Evolutionary conservation across 2,888 invertebrate species (phyloP).

Genomic region (Xestia c-nigrum): DNA sequence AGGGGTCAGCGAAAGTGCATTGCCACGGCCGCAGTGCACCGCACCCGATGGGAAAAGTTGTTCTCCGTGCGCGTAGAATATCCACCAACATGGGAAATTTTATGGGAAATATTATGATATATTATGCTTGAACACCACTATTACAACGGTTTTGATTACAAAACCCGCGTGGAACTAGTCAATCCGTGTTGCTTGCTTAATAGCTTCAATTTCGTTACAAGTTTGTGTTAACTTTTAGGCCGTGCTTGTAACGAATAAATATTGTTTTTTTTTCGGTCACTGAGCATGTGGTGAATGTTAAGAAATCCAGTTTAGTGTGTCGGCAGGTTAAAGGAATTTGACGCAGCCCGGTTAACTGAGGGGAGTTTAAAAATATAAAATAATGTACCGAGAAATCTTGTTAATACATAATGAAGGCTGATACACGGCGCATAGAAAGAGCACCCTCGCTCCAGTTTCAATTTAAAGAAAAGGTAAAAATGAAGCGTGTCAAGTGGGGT

Average conservation of each 20-base stretch:
- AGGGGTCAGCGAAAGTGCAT: conserved; percentile 91
- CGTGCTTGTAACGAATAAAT: conserved; percentile 12
- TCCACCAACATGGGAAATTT: conserved; percentile 80
- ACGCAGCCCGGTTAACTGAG: conserved; percentile 19
- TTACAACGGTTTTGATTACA: conserved; percentile 59
- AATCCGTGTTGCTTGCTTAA: conserved; percentile 23
- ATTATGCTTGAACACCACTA: conserved; percentile 56
- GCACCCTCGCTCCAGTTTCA: conserved; percentile 83
- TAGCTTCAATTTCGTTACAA: conserved; percentile 24
- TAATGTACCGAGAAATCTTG: conserved; percentile 72
- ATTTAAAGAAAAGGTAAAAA: conserved; percentile 88
- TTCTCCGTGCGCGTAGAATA: conserved; percentile 80
- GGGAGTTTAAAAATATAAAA: conserved; percentile 60
- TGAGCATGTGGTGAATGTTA: conserved; percentile 32
- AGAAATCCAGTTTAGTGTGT: conserved; percentile 32
- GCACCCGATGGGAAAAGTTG: conserved; percentile 88
- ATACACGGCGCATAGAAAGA: conserved; percentile 78
- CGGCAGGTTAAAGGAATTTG: conserved; percentile 16
- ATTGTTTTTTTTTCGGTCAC: conserved; percentile 45
- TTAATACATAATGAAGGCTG: conserved; percentile 80
- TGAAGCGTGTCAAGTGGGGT: conserved; percentile 89
- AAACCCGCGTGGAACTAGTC: conserved; percentile 16
- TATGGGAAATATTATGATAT: conserved; percentile 73
- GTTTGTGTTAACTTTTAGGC: conserved; percentile 10
- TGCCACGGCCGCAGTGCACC: conserved; percentile 87